phyloP scores from a whole-genome alignment of 1,140 invertebrate species.

The Prorops nasuta region DNA sequence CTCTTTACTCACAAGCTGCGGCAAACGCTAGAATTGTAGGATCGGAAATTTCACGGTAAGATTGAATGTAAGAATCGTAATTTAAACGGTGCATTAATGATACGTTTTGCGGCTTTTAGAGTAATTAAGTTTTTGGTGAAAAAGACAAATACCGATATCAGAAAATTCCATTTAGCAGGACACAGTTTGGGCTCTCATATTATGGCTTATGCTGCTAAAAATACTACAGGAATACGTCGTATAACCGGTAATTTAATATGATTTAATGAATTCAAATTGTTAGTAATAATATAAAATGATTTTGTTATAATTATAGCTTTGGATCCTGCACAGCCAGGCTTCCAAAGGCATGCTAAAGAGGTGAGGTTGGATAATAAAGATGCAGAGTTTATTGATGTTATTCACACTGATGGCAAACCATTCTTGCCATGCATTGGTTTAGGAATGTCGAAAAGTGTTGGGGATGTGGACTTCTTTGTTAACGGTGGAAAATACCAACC shows the following conservation, averaged over 20 bases:
- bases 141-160: conserved; percentile 16
- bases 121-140: conserved; percentile 28
- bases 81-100: background rate
- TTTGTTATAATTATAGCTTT: conserved; percentile 44
- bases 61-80: background rate
- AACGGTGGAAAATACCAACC: conserved; percentile 44
- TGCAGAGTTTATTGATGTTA: conserved; percentile 52
- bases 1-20: conserved; percentile 41
- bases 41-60: conserved; percentile 40
- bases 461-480: conserved; percentile 40
- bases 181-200: conserved; percentile 53
- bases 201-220: conserved; percentile 46
- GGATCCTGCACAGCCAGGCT: conserved; percentile 55
- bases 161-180: conserved; percentile 44
- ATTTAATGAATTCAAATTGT: conserved; percentile 5
- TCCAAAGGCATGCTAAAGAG: conserved; percentile 43
- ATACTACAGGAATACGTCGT: conserved; percentile 33
- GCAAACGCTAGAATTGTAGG: conserved; percentile 49
- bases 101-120: conserved; percentile 21
- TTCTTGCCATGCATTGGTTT: conserved; percentile 46
- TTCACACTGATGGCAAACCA: conserved; percentile 54
- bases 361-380: conserved; percentile 46
- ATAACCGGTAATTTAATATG: conserved; percentile 40
- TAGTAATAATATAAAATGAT: conserved; percentile 3
- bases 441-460: conserved; percentile 43